Percentiles rank a stretch among this genome's conserved stretches.
Conservation (phyloP, 2,113 vertebrate species). For the Tragulus kanchil region DNA sequence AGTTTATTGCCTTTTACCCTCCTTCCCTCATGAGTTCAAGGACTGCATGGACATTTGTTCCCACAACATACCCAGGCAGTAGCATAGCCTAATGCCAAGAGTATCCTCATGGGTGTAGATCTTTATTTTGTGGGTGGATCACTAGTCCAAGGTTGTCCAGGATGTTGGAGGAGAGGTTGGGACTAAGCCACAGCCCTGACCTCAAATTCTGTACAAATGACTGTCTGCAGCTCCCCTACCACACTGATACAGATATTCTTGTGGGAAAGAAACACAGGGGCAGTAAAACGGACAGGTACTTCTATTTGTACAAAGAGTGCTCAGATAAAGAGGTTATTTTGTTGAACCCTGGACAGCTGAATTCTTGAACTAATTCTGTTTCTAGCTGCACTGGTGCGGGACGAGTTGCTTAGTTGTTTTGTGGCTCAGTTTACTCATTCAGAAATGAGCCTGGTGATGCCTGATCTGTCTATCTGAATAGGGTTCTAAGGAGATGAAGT, state of each 20-base stretch:
- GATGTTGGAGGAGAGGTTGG: neutral
- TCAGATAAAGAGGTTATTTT: neutral
- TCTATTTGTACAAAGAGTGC: neutral
- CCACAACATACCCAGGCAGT: neutral
- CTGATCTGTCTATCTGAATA: neutral
- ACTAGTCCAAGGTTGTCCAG: neutral
- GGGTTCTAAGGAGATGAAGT: neutral
- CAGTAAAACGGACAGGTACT: neutral
- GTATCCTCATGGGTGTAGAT: neutral
- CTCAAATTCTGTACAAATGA: neutral
- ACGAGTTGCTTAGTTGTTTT: neutral
- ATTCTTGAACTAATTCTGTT: neutral
- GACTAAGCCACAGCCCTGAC: neutral
- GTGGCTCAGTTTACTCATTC: neutral
- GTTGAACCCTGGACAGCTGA: neutral
- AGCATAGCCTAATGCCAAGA: neutral
- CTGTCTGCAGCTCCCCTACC: neutral
- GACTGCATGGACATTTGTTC: neutral
- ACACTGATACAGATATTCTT: neutral
- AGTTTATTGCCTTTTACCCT: neutral
- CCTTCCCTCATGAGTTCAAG: constrained; percentile 28
- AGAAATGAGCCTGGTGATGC: neutral
- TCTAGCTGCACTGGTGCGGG: neutral
- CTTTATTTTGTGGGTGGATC: neutral
- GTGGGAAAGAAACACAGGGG: neutral